Base-by-base conservation (phyloP, 2,113 vertebrate genomes). In the Polypterus bichir region DNA sequence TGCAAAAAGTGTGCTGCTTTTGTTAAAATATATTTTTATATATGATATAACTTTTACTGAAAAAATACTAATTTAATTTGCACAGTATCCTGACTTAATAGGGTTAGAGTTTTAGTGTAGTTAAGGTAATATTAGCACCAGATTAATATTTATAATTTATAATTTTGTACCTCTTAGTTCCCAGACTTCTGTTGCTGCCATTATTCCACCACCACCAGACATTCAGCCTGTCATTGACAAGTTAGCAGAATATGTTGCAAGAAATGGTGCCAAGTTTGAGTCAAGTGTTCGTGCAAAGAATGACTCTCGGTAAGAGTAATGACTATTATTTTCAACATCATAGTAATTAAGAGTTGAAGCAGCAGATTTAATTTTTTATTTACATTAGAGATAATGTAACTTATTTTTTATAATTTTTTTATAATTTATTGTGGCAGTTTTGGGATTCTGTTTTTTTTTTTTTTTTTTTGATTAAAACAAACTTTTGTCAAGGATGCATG, bases 171-270 rank as follows among this genome's bases (percentile, higher is more conserved):
- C 56, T 79, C 75, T 64, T 76, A 92, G 89, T 78, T 75, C 86
- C 60, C 78, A 86, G 61, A 67, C 82, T 54, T 84, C 86, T 1
- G 81, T 86, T 72, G 82, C 86, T 56, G 88, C 92, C 70, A 94
- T 99, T 80, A 97, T 99, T 59, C 96, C 96, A 55, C 95, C 95
- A 1, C 93, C 96, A 3, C 93, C 95, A 0, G 96, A 99, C 78
- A 89, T 93, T 67, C 95, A 99, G 48, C 94, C 95, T 3, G 96
- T 99, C 73, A 98, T 99, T 57, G 96, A 99, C 86, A 99, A 99
- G 70, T 78, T 99, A 63, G 96, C 96, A 0, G 91, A 95, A 57
- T 99, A 99, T 0, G 96, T 97, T 49, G 93, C 91, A 9, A 83
- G 95, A 63, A 99, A 98, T 3, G 96, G 96, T 10, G 70, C 92